Evolutionary conservation across 2,888 invertebrate species (phyloP), one percentile per base, ranked within the genome.

Genomic region (Hemaris fuciformis): DNA sequence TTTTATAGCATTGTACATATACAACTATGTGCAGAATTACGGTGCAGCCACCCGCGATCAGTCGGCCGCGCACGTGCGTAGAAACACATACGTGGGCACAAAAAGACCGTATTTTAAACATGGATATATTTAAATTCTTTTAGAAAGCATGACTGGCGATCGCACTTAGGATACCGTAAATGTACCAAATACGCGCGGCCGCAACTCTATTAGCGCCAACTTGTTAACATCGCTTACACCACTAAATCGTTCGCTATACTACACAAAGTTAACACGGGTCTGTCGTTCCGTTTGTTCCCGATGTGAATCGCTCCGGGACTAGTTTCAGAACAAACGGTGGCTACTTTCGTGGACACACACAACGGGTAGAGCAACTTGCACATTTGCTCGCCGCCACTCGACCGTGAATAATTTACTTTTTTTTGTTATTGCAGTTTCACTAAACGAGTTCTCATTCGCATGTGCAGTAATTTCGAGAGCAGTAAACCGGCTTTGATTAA

Each of bases 131-230:
- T 53, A 31, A 53, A 31, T 53, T 31, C 18, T 53, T 53, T 53
- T 53, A 53, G 53, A 31, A 53, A 53, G 27, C 53, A 53, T 53
- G 53, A 53, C 53, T 31, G 10, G 53, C 53, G 15, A n/a, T 27
- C 18, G 48, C 27, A 53, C 53, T 31, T 18, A 18, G 31, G 53
- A 27, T 53, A 53, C 53, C 48, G 27, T 48, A 27, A 43, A 27
- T 48, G 48, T 48, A 48, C 48, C 48, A 48, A 48, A 48, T 48
- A 48, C 48, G 25, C n/a, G 38, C 23, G 18, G 7, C 42, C 43
- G 20, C 43, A 43, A 43, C 23, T n/a, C 18, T 25, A 25, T 53
- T 53, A 53, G 53, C 53, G 31, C 18, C 2, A 15, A 31, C 27
- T 31, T 53, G 53, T 31, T 53, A 53, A 48, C 10, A n/a, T 38